Base-by-base conservation (phyloP, 2,113 vertebrate genomes). In the Carollia perspicillata region DNA sequence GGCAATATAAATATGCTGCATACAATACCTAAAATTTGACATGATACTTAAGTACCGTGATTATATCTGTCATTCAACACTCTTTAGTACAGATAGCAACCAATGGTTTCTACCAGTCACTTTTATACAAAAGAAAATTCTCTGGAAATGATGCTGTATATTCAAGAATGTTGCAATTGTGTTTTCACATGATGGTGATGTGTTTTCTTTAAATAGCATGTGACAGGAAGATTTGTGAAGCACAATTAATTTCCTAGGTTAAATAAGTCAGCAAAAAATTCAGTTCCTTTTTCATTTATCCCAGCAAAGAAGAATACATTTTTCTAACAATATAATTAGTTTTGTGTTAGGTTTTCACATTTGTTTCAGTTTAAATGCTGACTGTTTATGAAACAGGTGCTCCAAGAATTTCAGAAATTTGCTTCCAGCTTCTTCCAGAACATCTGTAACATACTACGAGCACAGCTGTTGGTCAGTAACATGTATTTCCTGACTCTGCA, bases 401-500 rank as follows among this genome's bases (percentile, higher is more conserved):
- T 63, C 42, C 55, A 65, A 66, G 23, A 90, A 91, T 89, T 89
- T 92, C 40, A 83, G 68, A 90, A 95, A 74, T 47, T 51, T 23
- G 55, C 65, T 28, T 66, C 74, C 75, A 53, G 33, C 35, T 84
- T 87, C 63, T 49, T 81, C 53, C 23, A 72, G 77, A 65, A 91
- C 35, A 23, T 58, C 71, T 53, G 75, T 83, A 91, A 90, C 44
- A 42, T 14, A 69, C 37, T 44, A 65, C 33, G 30, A 80, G 28
- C 60, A 55, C 8, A 37, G 17, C 47, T 86, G 79, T 71, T 92
- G 23, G 80, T 72, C 63, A 85, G 35, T 78, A 75, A 93, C 58
- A 92, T 60, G 79, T 66, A 66, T 81, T 97, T 95, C 80, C 77
- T 77, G 95, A 90, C 6, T 49, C 49, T n/a, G 30, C 18, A 42